Base-by-base conservation (phyloP, 2,888 invertebrate genomes). In the Drosophila kuntzei region DNA sequence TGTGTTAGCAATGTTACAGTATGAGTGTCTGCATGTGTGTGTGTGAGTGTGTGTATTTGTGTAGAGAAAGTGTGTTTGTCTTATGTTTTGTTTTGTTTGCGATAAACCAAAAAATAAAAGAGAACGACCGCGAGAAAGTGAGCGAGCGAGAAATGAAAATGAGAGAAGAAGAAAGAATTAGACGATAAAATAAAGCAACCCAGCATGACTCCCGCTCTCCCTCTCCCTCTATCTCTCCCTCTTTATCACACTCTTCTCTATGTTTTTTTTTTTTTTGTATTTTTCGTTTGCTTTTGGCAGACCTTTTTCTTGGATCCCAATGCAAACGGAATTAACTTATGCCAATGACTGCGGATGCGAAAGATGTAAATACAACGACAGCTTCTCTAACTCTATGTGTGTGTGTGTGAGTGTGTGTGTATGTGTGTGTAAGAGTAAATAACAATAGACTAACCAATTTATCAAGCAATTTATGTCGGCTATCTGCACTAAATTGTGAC, bases 21-120 rank as follows among this genome's bases (percentile, higher is more conserved):
- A 20, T 12, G 34, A 34, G 36, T 43, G 22, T 44, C 37, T 18
- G 16, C 14, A 34, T 59, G n/a, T 29, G 20, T 43, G 32, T 16
- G 36, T 36, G 36, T 34, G 34, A 22, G 20, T 37, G 25, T 64
- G 37, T 46, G 50, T 54, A 61, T 57, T 37, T 66, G 61, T 63
- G 43, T 59, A 34, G 43, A 44, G 58, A 49, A 63, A 61, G 65
- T 68, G 39, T 88, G 83, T 83, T 88, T 88, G 78, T 64, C 80
- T 78, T 75, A 64, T 78, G 77, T 78, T 88, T 72, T 77, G 85
- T 87, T 87, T 73, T 80, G 78, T 79, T 82, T 77, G 84, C 65
- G 44, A 62, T 79, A 64, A 87, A 54, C 69, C 65, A 67, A 69
- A 76, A 84, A 43, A 34, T 16, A 51, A 59, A 58, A 32, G 54